Evolutionary conservation across 2,797 vertebrate genomes (phyloP).

Genomic region (Otolemur crassicaudatus): DNA sequence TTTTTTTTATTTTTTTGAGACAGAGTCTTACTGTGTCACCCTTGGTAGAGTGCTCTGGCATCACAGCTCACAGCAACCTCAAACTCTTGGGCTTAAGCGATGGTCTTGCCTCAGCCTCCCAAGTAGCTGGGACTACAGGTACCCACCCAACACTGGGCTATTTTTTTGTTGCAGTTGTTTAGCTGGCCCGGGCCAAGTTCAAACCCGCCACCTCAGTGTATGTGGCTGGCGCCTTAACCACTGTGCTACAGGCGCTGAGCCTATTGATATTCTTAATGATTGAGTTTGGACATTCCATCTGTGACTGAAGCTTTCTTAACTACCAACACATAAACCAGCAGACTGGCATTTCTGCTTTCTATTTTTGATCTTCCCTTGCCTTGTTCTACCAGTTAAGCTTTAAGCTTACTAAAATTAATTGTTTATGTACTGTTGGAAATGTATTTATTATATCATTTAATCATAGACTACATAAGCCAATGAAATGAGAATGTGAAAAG

Average conservation of each 20-base stretch:
- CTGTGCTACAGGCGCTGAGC: no score
- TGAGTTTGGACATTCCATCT: background rate
- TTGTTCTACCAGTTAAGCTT: background rate
- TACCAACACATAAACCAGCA: background rate
- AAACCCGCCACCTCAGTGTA: no score
- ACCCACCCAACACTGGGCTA: no score
- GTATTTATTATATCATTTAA: slow-evolving; percentile 1
- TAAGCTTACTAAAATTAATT: background rate
- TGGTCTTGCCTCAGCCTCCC: no score
- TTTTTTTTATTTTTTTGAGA: background rate
- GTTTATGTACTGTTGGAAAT: background rate
- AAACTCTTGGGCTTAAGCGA: no score
- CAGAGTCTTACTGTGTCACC: no score
- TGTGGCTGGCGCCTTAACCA: no score
- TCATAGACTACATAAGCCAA: background rate
- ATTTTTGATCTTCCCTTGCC: background rate
- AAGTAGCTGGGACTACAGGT: no score
- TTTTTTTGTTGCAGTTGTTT: no score
- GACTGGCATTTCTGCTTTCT: background rate
- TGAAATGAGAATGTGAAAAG: background rate
- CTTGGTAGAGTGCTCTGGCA: no score
- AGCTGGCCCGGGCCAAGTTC: no score
- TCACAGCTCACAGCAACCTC: no score
- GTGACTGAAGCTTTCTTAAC: background rate
- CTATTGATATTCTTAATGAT: background rate